Percentiles rank a stretch among this genome's conserved stretches.
Conservation (phyloP, 2,888 invertebrate genomes). For the Meganola albula region DNA sequence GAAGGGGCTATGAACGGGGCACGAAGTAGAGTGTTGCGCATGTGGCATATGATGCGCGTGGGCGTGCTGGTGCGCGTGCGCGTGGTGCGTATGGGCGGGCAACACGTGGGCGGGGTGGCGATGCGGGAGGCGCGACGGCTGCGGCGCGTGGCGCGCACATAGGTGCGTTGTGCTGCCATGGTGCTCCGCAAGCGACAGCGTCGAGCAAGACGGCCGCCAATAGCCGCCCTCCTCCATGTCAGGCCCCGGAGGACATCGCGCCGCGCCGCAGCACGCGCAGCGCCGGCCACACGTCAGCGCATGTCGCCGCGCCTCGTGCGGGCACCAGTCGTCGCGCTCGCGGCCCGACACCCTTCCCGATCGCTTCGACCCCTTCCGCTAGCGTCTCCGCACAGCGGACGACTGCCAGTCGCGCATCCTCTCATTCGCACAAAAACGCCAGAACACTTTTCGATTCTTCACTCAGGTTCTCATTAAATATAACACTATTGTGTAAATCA, state of each 20-base stretch:
- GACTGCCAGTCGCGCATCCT: conserved; percentile 62
- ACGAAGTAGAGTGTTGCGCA: conserved; percentile 71
- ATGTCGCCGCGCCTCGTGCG: conserved; percentile 75
- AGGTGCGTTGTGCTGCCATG: conserved; percentile 68
- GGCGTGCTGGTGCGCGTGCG: conserved; percentile 69
- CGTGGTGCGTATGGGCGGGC: conserved; percentile 54
- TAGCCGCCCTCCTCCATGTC: conserved; percentile 74
- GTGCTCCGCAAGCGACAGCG: conserved; percentile 70
- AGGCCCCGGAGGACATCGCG: conserved; percentile 69
- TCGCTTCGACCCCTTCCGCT: conserved; percentile 46
- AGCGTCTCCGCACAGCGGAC: conserved; percentile 60
- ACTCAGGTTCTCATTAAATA: conserved; percentile 25
- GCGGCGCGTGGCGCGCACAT: conserved; percentile 67
- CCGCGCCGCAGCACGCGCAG: conserved; percentile 75
- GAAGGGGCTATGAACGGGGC: conserved; percentile 87
- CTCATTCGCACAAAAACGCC: conserved; percentile 49
- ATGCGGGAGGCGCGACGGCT: conserved; percentile 58
- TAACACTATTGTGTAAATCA: conserved; percentile 20
- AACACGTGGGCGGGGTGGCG: conserved; percentile 66
- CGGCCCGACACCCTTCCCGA: conserved; percentile 75
- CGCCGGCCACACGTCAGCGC: conserved; percentile 74
- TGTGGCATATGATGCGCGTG: conserved; percentile 62
- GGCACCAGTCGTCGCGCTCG: conserved; percentile 75
- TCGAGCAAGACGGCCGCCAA: conserved; percentile 73
- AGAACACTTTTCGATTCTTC: conserved; percentile 26